Conservation (phyloP, 2,888 invertebrate species). For the Cataglyphis cursor region DNA sequence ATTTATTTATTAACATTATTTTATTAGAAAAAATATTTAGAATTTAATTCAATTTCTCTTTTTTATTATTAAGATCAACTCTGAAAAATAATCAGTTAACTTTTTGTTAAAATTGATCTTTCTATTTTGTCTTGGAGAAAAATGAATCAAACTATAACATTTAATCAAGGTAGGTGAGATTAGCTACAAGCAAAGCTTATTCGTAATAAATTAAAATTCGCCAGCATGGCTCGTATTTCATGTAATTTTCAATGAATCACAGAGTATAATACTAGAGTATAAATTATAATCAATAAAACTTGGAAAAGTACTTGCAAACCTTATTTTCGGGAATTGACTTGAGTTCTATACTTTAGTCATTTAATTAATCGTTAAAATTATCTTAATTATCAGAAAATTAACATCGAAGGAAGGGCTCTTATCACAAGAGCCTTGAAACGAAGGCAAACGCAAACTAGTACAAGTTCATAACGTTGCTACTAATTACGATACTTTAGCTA, state of each 20-base stretch:
- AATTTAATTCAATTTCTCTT: conserved; percentile 5
- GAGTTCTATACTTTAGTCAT: background rate
- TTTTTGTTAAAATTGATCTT: conserved; percentile 7
- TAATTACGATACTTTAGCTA: conserved; percentile 51
- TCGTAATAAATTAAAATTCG: conserved; percentile 7
- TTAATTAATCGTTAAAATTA: conserved; percentile 25
- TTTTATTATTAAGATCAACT: conserved; percentile 4
- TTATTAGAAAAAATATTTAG: conserved; percentile 13
- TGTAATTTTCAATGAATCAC: conserved; percentile 6
- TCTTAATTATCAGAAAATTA: conserved; percentile 34
- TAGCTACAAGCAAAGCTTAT: conserved; percentile 4
- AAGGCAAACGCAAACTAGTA: conserved; percentile 25
- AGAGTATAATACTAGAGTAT: background rate
- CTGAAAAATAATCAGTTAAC: background rate
- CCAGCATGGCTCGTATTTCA: background rate
- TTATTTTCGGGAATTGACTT: background rate
- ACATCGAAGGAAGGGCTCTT: background rate
- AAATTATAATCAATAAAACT: background rate
- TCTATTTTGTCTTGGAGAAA: background rate
- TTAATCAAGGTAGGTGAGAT: background rate
- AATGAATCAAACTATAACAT: background rate
- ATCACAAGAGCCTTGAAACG: conserved; percentile 22
- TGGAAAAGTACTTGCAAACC: background rate
- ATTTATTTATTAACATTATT: conserved; percentile 8
- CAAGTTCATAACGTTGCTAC: conserved; percentile 41